phyloP scores from a whole-genome alignment of 2,113 vertebrate genomes.

The Aegotheles bennettii region DNA sequence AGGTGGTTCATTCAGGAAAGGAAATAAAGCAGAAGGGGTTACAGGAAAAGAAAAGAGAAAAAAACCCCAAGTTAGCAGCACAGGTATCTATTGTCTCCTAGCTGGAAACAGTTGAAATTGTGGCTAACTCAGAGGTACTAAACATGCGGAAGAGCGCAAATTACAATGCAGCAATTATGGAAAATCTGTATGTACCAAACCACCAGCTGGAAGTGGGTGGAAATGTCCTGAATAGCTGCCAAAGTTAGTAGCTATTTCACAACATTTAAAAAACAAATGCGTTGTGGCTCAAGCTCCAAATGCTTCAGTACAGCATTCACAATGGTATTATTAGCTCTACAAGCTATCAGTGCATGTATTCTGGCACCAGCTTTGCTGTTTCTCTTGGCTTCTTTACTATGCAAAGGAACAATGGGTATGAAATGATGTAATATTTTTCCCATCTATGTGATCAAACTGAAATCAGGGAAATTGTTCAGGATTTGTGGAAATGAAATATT shows the following conservation, averaged over 20 bases:
- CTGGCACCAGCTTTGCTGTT: conserved; percentile 28
- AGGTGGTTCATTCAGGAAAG: conserved; percentile 12
- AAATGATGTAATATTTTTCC: conserved; percentile 40
- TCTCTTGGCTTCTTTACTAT: conserved; percentile 49
- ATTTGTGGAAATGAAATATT: neutral
- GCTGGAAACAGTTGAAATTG: conserved; percentile 22
- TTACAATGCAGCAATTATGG: conserved; percentile 34
- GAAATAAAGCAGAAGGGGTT: neutral
- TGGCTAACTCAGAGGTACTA: neutral
- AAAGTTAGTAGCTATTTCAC: conserved; percentile 68
- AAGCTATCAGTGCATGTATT: conserved; percentile 25
- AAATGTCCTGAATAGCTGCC: conserved; percentile 65
- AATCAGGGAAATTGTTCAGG: neutral
- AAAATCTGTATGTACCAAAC: conserved; percentile 47
- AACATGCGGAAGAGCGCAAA: neutral
- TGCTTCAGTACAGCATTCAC: conserved; percentile 37
- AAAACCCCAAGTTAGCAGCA: neutral
- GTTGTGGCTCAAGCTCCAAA: conserved; percentile 33
- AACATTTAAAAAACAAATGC: conserved; percentile 65
- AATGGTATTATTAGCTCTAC: conserved; percentile 53
- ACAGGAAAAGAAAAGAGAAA: neutral
- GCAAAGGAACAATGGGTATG: conserved; percentile 15
- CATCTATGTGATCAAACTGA: neutral
- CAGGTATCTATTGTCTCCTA: conserved; percentile 60
- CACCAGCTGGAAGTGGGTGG: conserved; percentile 66